Evolutionary conservation across 2,888 invertebrate genomes (phyloP).

Genomic region (Anthrax anthrax): DNA sequence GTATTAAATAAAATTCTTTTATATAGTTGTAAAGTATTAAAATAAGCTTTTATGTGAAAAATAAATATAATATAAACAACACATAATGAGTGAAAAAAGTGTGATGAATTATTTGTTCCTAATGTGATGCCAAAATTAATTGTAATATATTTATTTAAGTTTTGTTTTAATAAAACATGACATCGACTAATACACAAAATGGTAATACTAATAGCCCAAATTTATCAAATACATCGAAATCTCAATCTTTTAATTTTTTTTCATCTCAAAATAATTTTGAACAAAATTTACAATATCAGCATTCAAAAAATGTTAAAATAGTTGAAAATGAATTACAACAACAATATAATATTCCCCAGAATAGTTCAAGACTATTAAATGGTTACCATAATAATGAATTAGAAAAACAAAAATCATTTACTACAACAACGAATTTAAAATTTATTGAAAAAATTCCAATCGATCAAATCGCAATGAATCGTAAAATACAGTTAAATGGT

Average conservation of each 20-base stretch:
- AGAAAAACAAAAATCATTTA: not conserved
- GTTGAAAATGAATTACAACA: not conserved
- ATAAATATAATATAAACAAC: no score
- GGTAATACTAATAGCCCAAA: slow-evolving; percentile 1
- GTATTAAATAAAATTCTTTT: no score
- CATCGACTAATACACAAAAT: slow-evolving; percentile 12
- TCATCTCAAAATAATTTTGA: not conserved
- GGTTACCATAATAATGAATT: slow-evolving; percentile 11
- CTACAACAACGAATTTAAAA: slow-evolving; percentile 1
- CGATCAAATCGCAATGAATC: slow-evolving; percentile 8
- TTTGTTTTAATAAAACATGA: no score
- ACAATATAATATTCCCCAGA: not conserved
- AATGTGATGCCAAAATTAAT: no score
- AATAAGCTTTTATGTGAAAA: no score
- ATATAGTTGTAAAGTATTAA: no score
- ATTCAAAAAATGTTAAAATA: not conserved
- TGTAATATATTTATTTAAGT: no score
- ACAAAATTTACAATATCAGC: slow-evolving; percentile 1
- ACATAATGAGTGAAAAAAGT: no score
- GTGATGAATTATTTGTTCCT: no score
- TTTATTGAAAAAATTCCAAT: not conserved
- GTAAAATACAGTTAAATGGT: slow-evolving; percentile 16
- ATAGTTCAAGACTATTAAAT: slow-evolving; percentile 6
- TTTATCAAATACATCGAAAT: not conserved
- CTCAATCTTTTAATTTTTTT: not conserved